Percentiles rank a stretch among this genome's conserved stretches.
Conservation (phyloP, 2,113 vertebrate species). For the Silurus meridionalis region DNA sequence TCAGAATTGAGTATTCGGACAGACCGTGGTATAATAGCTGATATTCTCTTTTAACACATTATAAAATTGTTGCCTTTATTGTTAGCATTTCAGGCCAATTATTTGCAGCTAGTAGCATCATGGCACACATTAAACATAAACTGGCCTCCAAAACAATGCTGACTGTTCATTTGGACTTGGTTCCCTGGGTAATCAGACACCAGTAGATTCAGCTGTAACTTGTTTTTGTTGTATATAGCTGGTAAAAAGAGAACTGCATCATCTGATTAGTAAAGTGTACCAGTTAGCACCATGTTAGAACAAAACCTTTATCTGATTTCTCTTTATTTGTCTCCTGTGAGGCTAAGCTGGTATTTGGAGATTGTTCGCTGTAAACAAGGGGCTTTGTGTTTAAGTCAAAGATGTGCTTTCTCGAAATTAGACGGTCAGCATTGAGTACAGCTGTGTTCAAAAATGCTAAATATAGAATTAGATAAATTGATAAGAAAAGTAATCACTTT, state of each 20-base stretch:
- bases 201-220: neutral
- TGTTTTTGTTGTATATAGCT: neutral
- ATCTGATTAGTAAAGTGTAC: constrained; percentile 15
- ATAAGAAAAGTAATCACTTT: constrained; percentile 4
- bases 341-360: constrained; percentile 8
- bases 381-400: neutral
- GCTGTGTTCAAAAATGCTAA: constrained; percentile 12
- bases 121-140: constrained; percentile 3
- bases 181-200: neutral
- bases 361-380: neutral
- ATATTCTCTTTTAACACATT: neutral
- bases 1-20: no score
- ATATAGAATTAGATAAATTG: constrained; percentile 22
- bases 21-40: no score
- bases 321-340: neutral
- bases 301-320: constrained; percentile 29
- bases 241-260: neutral
- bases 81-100: neutral
- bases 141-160: neutral
- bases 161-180: neutral
- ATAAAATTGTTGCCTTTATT: neutral
- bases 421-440: neutral
- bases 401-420: neutral
- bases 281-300: constrained; percentile 16
- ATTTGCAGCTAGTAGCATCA: neutral